Percentiles rank a stretch among this genome's conserved stretches.
Evolutionary conservation across 2,797 vertebrate genomes (phyloP).

Genomic region (Simalia tracyae): DNA sequence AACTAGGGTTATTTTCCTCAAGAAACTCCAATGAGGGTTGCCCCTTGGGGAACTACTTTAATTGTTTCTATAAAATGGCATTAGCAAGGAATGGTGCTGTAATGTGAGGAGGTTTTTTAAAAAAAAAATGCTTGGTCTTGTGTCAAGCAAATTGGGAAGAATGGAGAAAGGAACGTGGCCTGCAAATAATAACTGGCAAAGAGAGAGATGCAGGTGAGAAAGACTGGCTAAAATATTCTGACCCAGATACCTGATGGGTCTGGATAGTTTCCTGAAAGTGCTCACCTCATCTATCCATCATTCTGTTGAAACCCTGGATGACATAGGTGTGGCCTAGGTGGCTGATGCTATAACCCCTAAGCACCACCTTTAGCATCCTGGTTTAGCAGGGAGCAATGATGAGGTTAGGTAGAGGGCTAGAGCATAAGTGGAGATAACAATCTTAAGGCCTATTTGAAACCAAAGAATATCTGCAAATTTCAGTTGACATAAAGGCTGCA

Average conservation of each 20-base stretch:
- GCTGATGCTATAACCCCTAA: neutral
- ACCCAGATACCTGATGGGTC: neutral
- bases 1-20: neutral
- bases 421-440: neutral
- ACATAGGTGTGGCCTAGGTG: neutral
- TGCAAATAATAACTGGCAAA: neutral
- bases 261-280: no score
- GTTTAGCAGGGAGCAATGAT: neutral
- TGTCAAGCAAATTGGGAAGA: neutral
- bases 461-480: neutral
- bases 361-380: neutral
- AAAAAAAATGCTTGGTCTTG: neutral
- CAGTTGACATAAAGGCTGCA: neutral
- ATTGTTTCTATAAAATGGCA: neutral
- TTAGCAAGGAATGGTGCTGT: neutral
- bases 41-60: neutral
- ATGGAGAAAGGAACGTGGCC: neutral
- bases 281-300: neutral
- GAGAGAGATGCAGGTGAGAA: neutral
- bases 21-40: neutral
- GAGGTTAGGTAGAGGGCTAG: neutral
- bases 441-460: neutral
- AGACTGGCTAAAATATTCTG: neutral
- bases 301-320: neutral
- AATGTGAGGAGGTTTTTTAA: neutral